Percentiles rank a stretch among this genome's conserved stretches.
phyloP scores from a whole-genome alignment of 2,113 vertebrate species.

The Micronisus gabar region DNA sequence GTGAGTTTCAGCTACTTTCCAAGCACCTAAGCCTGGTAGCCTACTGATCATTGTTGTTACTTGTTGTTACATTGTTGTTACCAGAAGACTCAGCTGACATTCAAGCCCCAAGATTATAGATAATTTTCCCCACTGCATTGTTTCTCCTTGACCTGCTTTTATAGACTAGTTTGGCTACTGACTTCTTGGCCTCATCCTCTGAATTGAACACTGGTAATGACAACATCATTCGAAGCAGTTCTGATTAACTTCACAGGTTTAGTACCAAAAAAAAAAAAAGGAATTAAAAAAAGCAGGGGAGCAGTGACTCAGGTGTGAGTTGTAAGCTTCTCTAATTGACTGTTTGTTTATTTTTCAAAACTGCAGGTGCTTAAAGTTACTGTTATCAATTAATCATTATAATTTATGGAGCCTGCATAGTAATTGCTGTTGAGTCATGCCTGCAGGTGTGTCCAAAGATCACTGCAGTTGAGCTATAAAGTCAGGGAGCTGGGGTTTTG shows the following conservation, averaged over 20 bases:
- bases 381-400: not conserved
- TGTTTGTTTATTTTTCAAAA: not conserved
- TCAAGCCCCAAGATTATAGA: not conserved
- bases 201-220: not conserved
- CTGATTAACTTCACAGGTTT: slow-evolving; percentile 57
- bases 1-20: not conserved
- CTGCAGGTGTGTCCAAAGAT: not conserved
- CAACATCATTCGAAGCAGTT: slow-evolving; percentile 30
- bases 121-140: not conserved
- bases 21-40: not conserved
- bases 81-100: not conserved
- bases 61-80: not conserved
- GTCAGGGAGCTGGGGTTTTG: rapidly evolving
- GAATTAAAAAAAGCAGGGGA: not conserved
- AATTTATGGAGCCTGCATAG: not conserved
- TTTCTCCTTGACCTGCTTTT: slow-evolving; percentile 13
- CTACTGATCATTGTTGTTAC: rapidly evolving
- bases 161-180: slow-evolving; percentile 30
- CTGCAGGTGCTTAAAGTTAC: not conserved
- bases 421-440: not conserved
- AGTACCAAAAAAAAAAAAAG: not conserved
- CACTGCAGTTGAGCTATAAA: not conserved
- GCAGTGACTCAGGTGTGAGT: not conserved
- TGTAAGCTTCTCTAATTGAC: not conserved
- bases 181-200: not conserved